Percentiles rank a stretch among this genome's conserved stretches.
Conservation (phyloP, 2,113 vertebrate genomes). For the Lasiurus borealis region DNA sequence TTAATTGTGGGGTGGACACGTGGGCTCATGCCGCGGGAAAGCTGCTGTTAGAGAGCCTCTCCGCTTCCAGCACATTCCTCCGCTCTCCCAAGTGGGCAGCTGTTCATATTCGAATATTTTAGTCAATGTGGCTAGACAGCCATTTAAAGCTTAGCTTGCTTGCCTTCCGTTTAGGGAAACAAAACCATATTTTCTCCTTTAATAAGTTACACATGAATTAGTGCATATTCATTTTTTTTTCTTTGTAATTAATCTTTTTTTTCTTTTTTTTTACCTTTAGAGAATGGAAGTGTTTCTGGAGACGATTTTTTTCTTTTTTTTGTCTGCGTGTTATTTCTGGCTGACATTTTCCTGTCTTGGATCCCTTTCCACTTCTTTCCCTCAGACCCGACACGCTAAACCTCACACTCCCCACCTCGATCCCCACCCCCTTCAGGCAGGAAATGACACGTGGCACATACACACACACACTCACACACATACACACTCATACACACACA, state of each 20-base stretch:
- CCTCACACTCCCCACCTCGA: neutral
- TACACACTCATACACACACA: too few relatives aligned
- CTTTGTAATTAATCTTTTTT: neutral
- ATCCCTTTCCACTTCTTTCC: neutral
- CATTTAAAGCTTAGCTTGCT: neutral
- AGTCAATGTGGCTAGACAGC: neutral
- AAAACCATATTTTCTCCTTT: neutral
- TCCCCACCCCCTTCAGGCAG: neutral
- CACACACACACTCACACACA: too few relatives aligned
- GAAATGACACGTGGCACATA: neutral
- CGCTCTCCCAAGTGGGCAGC: neutral
- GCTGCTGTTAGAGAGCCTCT: neutral
- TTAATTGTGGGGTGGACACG: neutral
- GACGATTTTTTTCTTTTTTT: neutral
- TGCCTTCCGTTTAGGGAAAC: constrained; percentile 4
- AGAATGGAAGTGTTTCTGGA: neutral
- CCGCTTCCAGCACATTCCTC: neutral
- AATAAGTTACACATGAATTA: neutral
- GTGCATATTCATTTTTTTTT: constrained; percentile 9
- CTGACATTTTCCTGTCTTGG: neutral
- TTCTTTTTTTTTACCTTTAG: neutral
- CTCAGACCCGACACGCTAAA: neutral
- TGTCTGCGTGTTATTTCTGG: neutral
- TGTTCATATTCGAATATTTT: neutral
- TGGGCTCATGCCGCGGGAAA: neutral